Conservation (phyloP, 2,888 invertebrate genomes). For the Polydrusus pterygomalis region DNA sequence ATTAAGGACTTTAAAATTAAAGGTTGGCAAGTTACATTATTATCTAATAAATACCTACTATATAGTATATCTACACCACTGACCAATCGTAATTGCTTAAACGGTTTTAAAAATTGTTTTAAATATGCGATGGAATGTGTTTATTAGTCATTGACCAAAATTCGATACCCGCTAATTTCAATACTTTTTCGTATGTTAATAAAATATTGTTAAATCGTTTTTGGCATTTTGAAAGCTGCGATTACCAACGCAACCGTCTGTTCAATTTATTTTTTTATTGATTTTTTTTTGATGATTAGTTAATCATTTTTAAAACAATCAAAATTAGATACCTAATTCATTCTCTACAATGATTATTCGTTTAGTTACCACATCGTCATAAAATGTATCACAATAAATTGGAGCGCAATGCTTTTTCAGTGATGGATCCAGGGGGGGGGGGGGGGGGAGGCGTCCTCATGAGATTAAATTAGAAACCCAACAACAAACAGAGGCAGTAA, state of each 20-base stretch:
- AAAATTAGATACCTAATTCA: slow-evolving; percentile 11
- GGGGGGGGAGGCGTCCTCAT: no score
- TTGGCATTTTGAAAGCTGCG: slow-evolving; percentile 13
- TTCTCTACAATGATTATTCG: neutral
- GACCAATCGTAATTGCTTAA: slow-evolving; percentile 4
- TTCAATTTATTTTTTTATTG: slow-evolving; percentile 1
- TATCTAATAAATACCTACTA: no score
- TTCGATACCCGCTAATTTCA: slow-evolving; percentile 33
- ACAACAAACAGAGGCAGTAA: no score
- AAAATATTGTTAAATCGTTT: slow-evolving; percentile 29
- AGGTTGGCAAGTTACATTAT: no score
- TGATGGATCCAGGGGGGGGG: no score
- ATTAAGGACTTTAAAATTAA: no score
- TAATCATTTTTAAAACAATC: slow-evolving; percentile 12
- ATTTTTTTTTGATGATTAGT: neutral
- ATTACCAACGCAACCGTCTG: neutral
- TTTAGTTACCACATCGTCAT: neutral
- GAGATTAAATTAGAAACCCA: no score
- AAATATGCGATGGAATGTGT: slow-evolving; percentile 37
- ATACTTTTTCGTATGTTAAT: slow-evolving; percentile 42
- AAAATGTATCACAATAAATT: no score
- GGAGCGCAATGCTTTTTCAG: no score
- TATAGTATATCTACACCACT: neutral
- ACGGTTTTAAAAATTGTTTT: slow-evolving; percentile 33
- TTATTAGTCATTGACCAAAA: slow-evolving; percentile 43